A percentile compares a stretch with the other conserved stretches of the same genome.
phyloP scores from a whole-genome alignment of 2,888 invertebrate species.

The Onthophagus sagittarius region DNA sequence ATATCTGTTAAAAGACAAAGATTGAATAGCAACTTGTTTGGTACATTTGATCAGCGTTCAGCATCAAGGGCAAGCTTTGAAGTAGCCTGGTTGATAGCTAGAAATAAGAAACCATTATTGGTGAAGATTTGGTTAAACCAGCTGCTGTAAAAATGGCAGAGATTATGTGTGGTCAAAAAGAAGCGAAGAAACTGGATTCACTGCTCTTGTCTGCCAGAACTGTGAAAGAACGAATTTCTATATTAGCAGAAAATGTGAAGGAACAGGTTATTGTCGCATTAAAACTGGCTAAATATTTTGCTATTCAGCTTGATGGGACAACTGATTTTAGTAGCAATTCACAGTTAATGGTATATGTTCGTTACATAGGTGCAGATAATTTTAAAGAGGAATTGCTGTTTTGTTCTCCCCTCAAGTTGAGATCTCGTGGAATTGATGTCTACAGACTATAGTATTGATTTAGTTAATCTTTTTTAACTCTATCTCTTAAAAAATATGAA shows the following conservation, averaged over 20 bases:
- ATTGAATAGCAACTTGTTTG: constrained; percentile 29
- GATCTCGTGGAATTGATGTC: too few species aligned
- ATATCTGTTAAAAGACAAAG: constrained; percentile 31
- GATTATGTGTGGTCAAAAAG: constrained; percentile 28
- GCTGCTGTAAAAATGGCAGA: constrained; percentile 31
- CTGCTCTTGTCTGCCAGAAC: constrained; percentile 27
- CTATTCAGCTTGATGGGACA: constrained; percentile 31
- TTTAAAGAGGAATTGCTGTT: too few species aligned
- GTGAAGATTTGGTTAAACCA: constrained; percentile 32
- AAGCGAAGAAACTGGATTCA: constrained; percentile 27
- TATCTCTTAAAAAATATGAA: too few species aligned
- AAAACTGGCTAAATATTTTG: constrained; percentile 29
- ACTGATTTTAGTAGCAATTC: constrained; percentile 30
- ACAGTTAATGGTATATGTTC: constrained; percentile 17
- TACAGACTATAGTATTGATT: too few species aligned
- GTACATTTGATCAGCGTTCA: constrained; percentile 28
- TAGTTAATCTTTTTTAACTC: too few species aligned
- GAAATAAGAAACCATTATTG: constrained; percentile 29
- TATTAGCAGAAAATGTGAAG: constrained; percentile 28
- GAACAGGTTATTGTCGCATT: constrained; percentile 31
- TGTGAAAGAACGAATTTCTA: constrained; percentile 26
- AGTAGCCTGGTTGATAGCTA: constrained; percentile 28
- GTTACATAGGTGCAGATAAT: constrained; percentile 15
- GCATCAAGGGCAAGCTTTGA: constrained; percentile 30
- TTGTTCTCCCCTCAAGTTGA: too few species aligned